Evolutionary conservation across 2,888 invertebrate genomes (phyloP), one percentile per base, ranked within the genome.

Genomic region (Fissipunctia ypsillon): DNA sequence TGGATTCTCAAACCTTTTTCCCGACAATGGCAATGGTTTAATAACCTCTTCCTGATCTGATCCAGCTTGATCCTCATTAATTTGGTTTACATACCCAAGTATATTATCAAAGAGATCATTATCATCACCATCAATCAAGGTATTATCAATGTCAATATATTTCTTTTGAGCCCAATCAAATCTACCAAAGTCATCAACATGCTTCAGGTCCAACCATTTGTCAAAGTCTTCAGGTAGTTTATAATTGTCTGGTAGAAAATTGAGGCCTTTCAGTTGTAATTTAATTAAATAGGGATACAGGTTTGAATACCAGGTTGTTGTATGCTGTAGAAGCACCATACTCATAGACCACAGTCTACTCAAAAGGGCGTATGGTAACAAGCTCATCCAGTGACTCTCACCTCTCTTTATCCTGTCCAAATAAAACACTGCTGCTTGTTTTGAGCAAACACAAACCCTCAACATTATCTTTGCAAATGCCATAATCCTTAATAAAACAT

Each of bases 381-480:
- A 84, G 59, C 96, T 96, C 92, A 97, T 95, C 93, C 95, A 95
- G 91, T 97, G 97, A 67, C 96, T 95, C 83, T 97, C 97, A 0
- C 97, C 97, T 80, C 96, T 88, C 78, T 91, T 94, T 19, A 97
- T 88, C 88, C 97, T 94, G 59, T 95, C 90, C 79, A 96, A 93
- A 82, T 97, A 96, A 87, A 96, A 96, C 57, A 95, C 85, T 38
- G 95, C 96, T 66, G 97, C 93, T 84, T 94, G 91, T 84, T 93
- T 95, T 1, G 97, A 94, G 78, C 94, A 95, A 12, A 94, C 88
- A 84, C 95, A 95, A 60, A 97, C 90, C 77, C 97, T 93, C 50
- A 93, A 84, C 95, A 97, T 96, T 28, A 97, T 89, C 88, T 96
- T 97, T 0, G 96, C 93, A 89, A 97, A 97, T 60, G 97, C 93